Percentiles rank a stretch among this genome's conserved stretches.
These are phyloP conservation scores for Metalampra italica DNA, from an alignment of 2,888 invertebrate genomes.

Conservation along the genomic window DNA sequence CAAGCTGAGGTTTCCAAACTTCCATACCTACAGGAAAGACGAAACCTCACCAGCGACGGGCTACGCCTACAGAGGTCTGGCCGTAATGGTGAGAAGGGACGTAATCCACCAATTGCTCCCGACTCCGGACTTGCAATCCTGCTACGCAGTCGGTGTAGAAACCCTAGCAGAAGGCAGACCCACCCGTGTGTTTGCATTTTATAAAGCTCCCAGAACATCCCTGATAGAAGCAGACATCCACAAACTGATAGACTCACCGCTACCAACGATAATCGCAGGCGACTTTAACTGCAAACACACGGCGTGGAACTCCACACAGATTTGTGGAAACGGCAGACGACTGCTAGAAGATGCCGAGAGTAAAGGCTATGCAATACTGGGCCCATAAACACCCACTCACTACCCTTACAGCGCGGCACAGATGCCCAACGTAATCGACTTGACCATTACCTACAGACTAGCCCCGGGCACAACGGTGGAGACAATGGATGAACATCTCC, in stretches of 20 bases:
- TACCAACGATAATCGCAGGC: constrained; percentile 3
- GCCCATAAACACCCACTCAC: neutral
- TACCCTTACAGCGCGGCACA: neutral
- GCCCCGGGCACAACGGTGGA: too few species aligned
- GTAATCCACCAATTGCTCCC: neutral
- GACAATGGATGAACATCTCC: too few species aligned
- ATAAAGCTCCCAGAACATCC: neutral
- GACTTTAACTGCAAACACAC: constrained; percentile 7
- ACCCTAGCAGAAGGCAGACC: neutral
- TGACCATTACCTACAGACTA: too few species aligned
- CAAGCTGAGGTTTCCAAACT: neutral
- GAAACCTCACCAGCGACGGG: neutral
- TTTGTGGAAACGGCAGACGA: neutral
- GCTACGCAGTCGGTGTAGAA: neutral
- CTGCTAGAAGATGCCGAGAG: neutral
- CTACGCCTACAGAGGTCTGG: neutral
- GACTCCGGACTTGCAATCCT: neutral
- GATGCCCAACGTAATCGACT: too few species aligned
- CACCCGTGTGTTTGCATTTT: neutral
- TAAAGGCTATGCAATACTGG: neutral
- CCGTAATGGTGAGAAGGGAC: neutral
- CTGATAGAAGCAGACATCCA: neutral
- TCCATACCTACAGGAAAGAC: neutral
- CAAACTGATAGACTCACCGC: neutral
- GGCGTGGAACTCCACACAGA: constrained; percentile 1